Evolutionary conservation across 2,888 invertebrate genomes (phyloP), one percentile per base, ranked within the genome.

Genomic region (Spilarctia lutea): DNA sequence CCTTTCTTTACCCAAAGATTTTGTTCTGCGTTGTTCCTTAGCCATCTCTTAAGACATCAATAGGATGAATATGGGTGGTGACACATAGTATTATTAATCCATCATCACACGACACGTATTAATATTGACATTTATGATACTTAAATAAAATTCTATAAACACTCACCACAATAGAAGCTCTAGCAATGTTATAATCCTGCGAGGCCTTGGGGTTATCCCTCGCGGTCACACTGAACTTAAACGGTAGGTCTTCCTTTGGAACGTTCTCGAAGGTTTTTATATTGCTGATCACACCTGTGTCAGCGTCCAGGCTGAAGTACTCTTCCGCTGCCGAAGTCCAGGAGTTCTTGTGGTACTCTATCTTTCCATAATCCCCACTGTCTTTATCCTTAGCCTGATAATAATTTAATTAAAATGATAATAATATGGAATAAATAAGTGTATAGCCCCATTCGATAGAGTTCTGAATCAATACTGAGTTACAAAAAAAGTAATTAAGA

Each of bases 321-420:
- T 97, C 97, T 7, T 96, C 96, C 20, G 93, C 96, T 24, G 91
- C 92, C 86, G 90, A 95, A 56, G 88, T 94, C 96, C 92, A 96
- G 0, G 93, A 96, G 84, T 93, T 95, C 84, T 95, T 95, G 16
- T 94, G 94, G 91, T 98, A 99, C 80, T 97, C 97, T 35, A 99
- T 94, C 87, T 97, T 97, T 2, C 99, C 99, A 90, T 97, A 98
- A 80, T 97, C 97, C 0, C 98, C 98, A 73, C 98, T 98, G 90
- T 99, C 99, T 81, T 97, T 96, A 92, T 99, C 99, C 82, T 97
- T 97, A 0, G 99, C 99, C 96, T 98, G 81, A 30, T 52, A 56
- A 63, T 16, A 18, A 63, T 11, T 11, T 1, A 60, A 27, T 56
- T 56, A 11, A 56, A 56, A 56, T 11, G 10, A n/a, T 56, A 4